phyloP scores from a whole-genome alignment of 2,888 invertebrate species.

The Didymodactylos carnosus region DNA sequence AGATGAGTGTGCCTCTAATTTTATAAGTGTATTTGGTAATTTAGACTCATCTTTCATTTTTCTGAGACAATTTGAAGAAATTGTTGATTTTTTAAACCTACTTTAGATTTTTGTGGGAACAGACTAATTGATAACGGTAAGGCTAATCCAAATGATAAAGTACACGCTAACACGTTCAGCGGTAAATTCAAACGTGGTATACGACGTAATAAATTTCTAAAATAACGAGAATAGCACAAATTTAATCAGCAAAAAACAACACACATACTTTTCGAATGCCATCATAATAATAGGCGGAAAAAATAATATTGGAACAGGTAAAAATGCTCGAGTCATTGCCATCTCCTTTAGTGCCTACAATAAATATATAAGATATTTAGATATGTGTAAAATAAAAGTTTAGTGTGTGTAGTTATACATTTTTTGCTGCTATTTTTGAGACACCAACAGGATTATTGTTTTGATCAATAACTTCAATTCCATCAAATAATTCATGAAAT shows the following conservation, averaged over 20 bases:
- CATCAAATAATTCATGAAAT: conserved; percentile 33
- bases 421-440: conserved; percentile 36
- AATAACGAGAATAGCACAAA: neutral
- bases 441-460: conserved; percentile 34
- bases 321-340: conserved; percentile 30
- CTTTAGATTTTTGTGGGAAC: conserved; percentile 36
- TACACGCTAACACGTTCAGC: conserved; percentile 34
- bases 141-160: conserved; percentile 33
- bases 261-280: conserved; percentile 30
- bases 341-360: conserved; percentile 32
- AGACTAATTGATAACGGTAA: conserved; percentile 37
- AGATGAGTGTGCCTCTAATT: no score
- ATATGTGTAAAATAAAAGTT: neutral
- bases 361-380: neutral
- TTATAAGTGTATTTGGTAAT: no score
- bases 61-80: no score
- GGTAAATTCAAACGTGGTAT: conserved; percentile 33
- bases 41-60: no score
- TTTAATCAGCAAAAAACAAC: neutral
- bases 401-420: conserved; percentile 21
- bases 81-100: conserved; percentile 19
- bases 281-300: conserved; percentile 33
- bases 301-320: conserved; percentile 33
- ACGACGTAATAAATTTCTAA: conserved; percentile 28
- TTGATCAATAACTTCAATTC: conserved; percentile 36